These are phyloP conservation scores for Exephanes ischioxanthus DNA, from an alignment of 2,888 invertebrate genomes.

Conservation along the genomic window DNA sequence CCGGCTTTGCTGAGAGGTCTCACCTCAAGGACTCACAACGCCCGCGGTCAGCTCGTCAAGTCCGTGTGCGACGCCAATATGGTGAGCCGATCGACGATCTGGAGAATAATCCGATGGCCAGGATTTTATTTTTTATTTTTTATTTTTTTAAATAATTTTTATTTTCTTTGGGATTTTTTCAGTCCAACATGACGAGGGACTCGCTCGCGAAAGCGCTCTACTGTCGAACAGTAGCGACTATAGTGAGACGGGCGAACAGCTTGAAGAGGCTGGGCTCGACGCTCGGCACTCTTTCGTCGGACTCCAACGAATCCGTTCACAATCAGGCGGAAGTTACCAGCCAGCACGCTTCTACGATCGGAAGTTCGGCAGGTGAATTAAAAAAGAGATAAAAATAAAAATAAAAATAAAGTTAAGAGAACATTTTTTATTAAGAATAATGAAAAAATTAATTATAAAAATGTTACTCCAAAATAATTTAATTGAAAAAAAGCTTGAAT, in stretches of 20 bases:
- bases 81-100: constrained; percentile 82
- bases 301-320: constrained; percentile 96
- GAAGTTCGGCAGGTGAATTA: constrained; percentile 84
- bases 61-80: constrained; percentile 94
- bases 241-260: constrained; percentile 96
- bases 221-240: constrained; percentile 97
- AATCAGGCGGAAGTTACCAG: constrained; percentile 94
- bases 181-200: constrained; percentile 95
- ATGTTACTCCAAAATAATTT: too few relatives aligned
- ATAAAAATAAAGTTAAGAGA: too few relatives aligned
- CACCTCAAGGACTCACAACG: constrained; percentile 92
- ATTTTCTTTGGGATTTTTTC: constrained; percentile 33
- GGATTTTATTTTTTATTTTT: background rate
- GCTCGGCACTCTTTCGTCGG: constrained; percentile 93
- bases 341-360: constrained; percentile 94
- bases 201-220: constrained; percentile 96
- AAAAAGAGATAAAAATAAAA: background rate
- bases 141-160: background rate
- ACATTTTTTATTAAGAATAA: background rate
- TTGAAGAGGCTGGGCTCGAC: constrained; percentile 94
- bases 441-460: constrained; percentile 5
- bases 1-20: constrained; percentile 92
- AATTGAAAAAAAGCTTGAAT: too few relatives aligned
- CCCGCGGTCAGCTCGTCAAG: constrained; percentile 92
- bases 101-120: background rate